Conservation (phyloP, 1,140 invertebrate genomes). For the Ceratina japonica region DNA sequence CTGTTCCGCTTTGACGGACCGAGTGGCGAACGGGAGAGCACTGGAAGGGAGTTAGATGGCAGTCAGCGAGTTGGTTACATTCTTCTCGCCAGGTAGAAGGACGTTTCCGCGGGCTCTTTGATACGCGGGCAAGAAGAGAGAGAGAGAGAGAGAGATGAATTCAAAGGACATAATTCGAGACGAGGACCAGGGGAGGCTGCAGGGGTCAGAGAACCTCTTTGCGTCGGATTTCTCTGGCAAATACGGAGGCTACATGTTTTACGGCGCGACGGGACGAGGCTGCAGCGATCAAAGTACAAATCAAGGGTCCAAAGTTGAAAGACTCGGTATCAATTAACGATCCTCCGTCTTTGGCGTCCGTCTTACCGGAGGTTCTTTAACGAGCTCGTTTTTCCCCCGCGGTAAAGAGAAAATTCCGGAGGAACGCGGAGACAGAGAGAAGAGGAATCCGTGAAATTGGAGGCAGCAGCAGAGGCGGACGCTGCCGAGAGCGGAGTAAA, state of each 20-base stretch:
- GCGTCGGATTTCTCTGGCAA: no score
- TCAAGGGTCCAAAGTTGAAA: neutral
- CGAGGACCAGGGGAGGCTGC: neutral
- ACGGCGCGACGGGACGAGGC: neutral
- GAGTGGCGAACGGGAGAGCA: no score
- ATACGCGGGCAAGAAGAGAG: no score
- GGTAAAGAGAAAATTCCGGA: neutral
- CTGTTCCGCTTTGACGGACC: slow-evolving; percentile 40
- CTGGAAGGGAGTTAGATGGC: neutral
- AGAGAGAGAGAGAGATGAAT: no score
- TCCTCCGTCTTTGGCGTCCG: slow-evolving; percentile 7
- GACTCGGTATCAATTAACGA: slow-evolving; percentile 26
- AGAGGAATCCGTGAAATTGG: slow-evolving; percentile 47
- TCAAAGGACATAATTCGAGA: slow-evolving; percentile 1
- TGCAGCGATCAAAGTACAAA: slow-evolving; percentile 1
- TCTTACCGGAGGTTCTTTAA: neutral
- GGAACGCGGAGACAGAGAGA: neutral
- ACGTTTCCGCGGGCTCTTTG: neutral
- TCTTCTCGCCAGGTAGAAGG: neutral
- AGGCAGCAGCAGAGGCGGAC: slow-evolving; percentile 4
- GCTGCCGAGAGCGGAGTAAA: slow-evolving; percentile 35
- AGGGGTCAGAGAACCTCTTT: neutral
- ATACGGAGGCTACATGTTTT: neutral
- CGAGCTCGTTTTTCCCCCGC: neutral
- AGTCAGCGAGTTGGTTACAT: slow-evolving; percentile 3